Conservation (phyloP, 2,113 vertebrate genomes). For the Psilopsiagon aurifrons region DNA sequence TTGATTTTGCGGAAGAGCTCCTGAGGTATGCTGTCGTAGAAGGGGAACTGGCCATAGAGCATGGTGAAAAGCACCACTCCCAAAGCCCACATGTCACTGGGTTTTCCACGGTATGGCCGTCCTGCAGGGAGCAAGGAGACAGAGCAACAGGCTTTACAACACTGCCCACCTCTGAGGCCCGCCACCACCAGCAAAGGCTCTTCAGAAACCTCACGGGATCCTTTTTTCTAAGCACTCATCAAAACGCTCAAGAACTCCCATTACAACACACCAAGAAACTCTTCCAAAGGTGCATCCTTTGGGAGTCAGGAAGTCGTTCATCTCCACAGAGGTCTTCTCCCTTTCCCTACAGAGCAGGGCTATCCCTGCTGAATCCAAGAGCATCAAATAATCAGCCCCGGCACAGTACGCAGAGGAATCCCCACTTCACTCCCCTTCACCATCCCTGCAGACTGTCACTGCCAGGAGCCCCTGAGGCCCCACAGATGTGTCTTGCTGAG, state of each 20-base stretch:
- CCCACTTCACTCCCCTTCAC: fast-evolving
- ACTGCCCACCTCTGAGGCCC: neutral
- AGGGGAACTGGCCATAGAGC: constrained; percentile 99
- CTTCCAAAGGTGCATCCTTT: fast-evolving
- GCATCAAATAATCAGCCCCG: fast-evolving
- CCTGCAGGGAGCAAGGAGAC: constrained; percentile 73
- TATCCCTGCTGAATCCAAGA: neutral
- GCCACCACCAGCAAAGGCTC: neutral
- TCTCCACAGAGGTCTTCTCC: neutral
- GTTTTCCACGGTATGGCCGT: constrained; percentile 95
- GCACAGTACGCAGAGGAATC: neutral
- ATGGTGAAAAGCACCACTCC: constrained; percentile 99
- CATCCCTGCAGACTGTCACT: neutral
- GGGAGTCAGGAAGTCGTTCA: fast-evolving
- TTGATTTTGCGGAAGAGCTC: constrained; percentile 99
- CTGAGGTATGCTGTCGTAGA: constrained; percentile 99
- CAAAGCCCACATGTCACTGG: constrained; percentile 99
- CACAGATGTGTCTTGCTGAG: neutral
- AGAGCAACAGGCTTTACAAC: neutral
- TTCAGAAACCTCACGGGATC: fast-evolving
- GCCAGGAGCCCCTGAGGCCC: neutral
- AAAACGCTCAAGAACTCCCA: fast-evolving
- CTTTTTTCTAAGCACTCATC: neutral
- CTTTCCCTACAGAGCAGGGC: neutral
- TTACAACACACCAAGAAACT: no score